Evolutionary conservation across 2,888 invertebrate species (phyloP).

Genomic region (Athalia rosae): DNA sequence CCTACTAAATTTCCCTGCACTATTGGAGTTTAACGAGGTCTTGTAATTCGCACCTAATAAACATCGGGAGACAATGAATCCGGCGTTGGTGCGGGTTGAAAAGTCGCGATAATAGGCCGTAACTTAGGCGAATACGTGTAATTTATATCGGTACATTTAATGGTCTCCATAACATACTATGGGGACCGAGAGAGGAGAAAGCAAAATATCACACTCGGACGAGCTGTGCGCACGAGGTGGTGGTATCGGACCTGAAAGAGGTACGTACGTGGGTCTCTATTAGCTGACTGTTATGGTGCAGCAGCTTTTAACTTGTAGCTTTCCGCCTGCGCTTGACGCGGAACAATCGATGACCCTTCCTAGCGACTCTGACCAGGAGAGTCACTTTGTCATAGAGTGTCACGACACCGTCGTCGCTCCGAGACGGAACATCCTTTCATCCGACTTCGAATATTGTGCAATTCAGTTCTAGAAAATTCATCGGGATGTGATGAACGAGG

Average conservation of each 20-base stretch:
- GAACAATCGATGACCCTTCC: conserved; percentile 25
- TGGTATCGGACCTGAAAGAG: background rate
- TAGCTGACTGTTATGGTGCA: conserved; percentile 1
- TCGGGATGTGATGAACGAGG: conserved; percentile 12
- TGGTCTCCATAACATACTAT: background rate
- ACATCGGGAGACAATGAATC: background rate
- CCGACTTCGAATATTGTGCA: background rate
- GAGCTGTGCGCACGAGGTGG: background rate
- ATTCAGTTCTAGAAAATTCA: conserved; percentile 11
- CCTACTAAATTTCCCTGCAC: background rate
- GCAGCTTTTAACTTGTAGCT: conserved; percentile 6
- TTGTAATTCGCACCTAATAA: conserved; percentile 12
- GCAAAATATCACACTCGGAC: conserved; percentile 32
- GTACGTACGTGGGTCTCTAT: conserved; percentile 35
- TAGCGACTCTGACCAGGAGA: conserved; percentile 10
- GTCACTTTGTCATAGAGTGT: conserved; percentile 34
- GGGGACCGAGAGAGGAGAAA: conserved; percentile 36
- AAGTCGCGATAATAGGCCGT: conserved; percentile 28
- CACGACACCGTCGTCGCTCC: conserved; percentile 22
- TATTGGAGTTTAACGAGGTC: background rate
- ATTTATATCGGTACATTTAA: conserved; percentile 40
- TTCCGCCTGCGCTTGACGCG: conserved; percentile 11
- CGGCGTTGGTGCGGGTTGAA: background rate
- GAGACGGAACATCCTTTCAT: background rate
- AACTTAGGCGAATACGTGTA: conserved; percentile 21